Percentiles rank a stretch among this genome's conserved stretches.
These are phyloP conservation scores for Suricata suricatta DNA, from an alignment of 2,113 vertebrate genomes.

Conservation along the genomic window DNA sequence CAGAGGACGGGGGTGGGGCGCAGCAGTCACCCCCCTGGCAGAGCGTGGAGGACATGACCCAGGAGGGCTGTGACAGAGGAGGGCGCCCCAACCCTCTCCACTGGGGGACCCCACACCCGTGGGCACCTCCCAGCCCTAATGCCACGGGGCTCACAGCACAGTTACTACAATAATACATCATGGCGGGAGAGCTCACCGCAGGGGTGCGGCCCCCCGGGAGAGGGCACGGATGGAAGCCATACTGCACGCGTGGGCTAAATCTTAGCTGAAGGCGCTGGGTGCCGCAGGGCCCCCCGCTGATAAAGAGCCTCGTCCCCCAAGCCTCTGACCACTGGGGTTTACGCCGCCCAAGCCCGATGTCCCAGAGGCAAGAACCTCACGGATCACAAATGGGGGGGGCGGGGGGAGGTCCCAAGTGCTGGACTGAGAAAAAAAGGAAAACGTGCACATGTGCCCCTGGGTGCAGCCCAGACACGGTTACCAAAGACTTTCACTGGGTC, in stretches of 20 bases:
- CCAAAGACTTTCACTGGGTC: neutral
- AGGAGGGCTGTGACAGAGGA: neutral
- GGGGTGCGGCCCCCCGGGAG: too few relatives aligned
- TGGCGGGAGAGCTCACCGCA: neutral
- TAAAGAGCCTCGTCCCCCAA: neutral
- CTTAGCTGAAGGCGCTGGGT: neutral
- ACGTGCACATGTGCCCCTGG: neutral
- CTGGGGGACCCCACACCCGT: neutral
- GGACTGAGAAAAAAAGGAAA: neutral
- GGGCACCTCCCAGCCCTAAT: neutral
- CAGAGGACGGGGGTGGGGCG: neutral
- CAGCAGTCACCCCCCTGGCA: accelerated
- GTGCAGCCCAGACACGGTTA: neutral
- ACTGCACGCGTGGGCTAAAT: neutral
- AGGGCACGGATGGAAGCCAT: neutral
- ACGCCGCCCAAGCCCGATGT: neutral
- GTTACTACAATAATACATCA: neutral
- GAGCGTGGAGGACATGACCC: accelerated
- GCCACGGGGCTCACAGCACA: neutral
- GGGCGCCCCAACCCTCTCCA: too few relatives aligned
- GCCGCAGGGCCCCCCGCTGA: neutral
- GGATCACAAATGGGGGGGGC: neutral
- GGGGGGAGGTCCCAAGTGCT: neutral
- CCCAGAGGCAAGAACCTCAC: neutral
- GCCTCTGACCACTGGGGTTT: neutral